Base-by-base conservation (phyloP, 2,888 invertebrate genomes). In the Corbicula japonica region DNA sequence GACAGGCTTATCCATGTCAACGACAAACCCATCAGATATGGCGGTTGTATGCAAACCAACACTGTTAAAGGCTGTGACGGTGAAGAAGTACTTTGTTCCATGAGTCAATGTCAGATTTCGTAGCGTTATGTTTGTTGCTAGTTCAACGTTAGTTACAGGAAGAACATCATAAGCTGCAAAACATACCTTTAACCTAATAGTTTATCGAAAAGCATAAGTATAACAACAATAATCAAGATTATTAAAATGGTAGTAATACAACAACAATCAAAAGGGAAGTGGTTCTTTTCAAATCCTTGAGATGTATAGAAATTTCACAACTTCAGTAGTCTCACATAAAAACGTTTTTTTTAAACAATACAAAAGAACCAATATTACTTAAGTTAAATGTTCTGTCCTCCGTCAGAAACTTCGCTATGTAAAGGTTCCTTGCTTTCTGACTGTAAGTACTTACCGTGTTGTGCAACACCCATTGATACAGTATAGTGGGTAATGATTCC, bases 61-160 rank as follows among this genome's bases (percentile, higher is more conserved):
- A 1, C 23, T 60, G 56, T 86, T 86, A 10, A 68, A 61, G 4
- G 84, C 84, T n/a, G 63, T 72, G 1, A 86, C 71, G 15, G 79
- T 80, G 15, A 77, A 62, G 60, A 63, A 84, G 41, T 84, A 84
- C 35, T 48, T 70, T 0, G 76, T 76, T 34, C 80, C 84, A 30
- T 78, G 77, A 54, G 54, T 26, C 12, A 86, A 58, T 1, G 21
- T 46, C 6, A 76, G 1, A 26, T 78, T 65, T 18, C 44, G 21
- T 28, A 83, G 44, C 0, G 74, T 58, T 5, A 69, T 48, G n/a
- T 32, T 54, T 5, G 77, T 78, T 0, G 46, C 26, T 23, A 74
- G n/a, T 26, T 76, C 77, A 28, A 76, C 65, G 44, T 60, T 48
- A 23, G n/a, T 38, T 35, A 26, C 21, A 41, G 26, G 15, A n/a